Evolutionary conservation across 2,888 invertebrate genomes (phyloP), one percentile per base, ranked within the genome.

Genomic region (Myopa tessellatipennis): DNA sequence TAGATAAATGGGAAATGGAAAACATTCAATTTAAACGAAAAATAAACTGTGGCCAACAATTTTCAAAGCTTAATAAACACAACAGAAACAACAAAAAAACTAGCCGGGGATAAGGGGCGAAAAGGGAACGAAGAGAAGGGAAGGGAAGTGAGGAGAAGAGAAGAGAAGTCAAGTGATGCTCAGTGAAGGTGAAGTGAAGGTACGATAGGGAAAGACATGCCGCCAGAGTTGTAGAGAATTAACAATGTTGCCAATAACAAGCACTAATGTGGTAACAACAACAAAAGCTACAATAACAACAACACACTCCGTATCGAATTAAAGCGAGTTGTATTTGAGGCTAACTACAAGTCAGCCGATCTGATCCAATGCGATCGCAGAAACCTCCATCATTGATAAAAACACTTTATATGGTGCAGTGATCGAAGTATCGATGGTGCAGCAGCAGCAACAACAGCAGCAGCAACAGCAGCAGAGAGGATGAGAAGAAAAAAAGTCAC

Each of bases 201-300:
- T 45, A 10, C 6, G 45, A 45, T 45, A 45, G 10, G 6, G 45
- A 45, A 45, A 45, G 45, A 45, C 45, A 45, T 8, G 45, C 45
- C 45, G 45, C 45, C 10, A 45, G 45, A 1, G 7, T 45, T 10
- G 45, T 45, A 69, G 83, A 83, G 82, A 84, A 84, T 83, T 81
- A 83, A 82, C 80, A 81, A 16, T 73, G 63, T 60, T 50, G 65
- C 77, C 80, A 81, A 83, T 83, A 82, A 81, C 82, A 82, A 73
- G 74, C 77, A 18, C 52, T 73, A 75, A 78, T 79, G 78, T 79
- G 80, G 78, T 77, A 78, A 81, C 79, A 45, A 68, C 26, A 69
- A 58, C 73, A 72, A 61, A 63, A 70, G 67, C 73, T 75, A 68
- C 77, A 73, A 58, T 58, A 77, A 69, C 38, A 69, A 75, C 61